Conservation (phyloP, 2,113 vertebrate species). For the Promerops cafer region DNA sequence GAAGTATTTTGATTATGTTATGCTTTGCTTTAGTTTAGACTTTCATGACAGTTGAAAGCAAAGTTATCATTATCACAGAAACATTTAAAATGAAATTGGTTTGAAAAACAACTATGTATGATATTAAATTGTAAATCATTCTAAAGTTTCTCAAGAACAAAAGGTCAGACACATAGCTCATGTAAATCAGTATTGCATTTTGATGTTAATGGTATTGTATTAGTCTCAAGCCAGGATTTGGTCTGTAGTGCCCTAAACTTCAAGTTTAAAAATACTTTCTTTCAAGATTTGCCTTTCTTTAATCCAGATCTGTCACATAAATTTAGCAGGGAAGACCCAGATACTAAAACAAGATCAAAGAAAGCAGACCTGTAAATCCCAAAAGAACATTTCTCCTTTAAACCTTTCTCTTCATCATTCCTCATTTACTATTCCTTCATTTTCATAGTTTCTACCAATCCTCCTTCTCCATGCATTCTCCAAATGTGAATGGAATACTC, state of each 20-base stretch:
- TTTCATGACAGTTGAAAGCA: constrained; percentile 28
- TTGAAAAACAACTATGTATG: not conserved
- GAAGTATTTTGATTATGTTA: constrained; percentile 15
- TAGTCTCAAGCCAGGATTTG: not conserved
- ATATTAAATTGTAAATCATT: constrained; percentile 8
- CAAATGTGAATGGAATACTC: not conserved
- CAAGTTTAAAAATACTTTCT: not conserved
- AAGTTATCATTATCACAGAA: constrained; percentile 25
- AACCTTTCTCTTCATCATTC: not conserved
- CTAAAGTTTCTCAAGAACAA: constrained; percentile 7
- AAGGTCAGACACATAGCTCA: constrained; percentile 23
- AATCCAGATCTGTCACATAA: not conserved
- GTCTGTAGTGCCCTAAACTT: not conserved
- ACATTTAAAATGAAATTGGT: constrained; percentile 30
- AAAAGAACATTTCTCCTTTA: not conserved
- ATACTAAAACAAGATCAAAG: not conserved
- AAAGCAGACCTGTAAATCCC: not conserved
- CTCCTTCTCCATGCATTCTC: not conserved
- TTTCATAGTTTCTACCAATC: not conserved
- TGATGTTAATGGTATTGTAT: not conserved
- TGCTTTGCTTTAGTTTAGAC: constrained; percentile 12
- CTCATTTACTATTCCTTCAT: not conserved
- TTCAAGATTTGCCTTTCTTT: not conserved
- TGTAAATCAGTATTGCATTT: not conserved
- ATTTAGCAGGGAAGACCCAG: not conserved